phyloP scores from a whole-genome alignment of 2,797 vertebrate genomes.

The Florisuga fusca region DNA sequence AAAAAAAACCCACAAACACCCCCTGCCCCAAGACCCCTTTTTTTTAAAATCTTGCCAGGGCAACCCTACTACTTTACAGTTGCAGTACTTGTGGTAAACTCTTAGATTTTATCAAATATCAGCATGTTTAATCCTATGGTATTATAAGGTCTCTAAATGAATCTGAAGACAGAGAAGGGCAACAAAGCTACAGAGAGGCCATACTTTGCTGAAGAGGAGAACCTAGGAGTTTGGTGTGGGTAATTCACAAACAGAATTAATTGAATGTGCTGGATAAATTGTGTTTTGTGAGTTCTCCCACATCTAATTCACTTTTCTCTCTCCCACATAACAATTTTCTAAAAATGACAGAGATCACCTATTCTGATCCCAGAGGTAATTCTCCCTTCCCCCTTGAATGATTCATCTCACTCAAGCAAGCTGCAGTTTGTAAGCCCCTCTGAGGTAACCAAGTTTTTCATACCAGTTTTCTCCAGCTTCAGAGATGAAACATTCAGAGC shows the following conservation, averaged over 20 bases:
- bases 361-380: slow-evolving; percentile 5
- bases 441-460: not conserved
- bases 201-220: not conserved
- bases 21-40: too few species aligned
- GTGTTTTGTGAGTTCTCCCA: not conserved
- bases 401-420: not conserved
- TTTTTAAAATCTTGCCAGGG: not conserved
- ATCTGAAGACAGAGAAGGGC: not conserved
- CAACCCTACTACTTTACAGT: not conserved
- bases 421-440: not conserved
- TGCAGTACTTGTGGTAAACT: not conserved
- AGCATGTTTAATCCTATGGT: not conserved
- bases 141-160: not conserved
- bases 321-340: not conserved
- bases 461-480: not conserved
- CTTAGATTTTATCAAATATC: not conserved
- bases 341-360: not conserved
- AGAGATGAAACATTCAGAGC: not conserved
- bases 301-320: not conserved
- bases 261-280: not conserved
- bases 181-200: not conserved
- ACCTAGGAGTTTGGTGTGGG: not conserved
- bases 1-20: not conserved
- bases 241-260: not conserved
- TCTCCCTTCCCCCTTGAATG: not conserved